phyloP scores from a whole-genome alignment of 2,888 invertebrate species.

The Pseudococcus viburni region DNA sequence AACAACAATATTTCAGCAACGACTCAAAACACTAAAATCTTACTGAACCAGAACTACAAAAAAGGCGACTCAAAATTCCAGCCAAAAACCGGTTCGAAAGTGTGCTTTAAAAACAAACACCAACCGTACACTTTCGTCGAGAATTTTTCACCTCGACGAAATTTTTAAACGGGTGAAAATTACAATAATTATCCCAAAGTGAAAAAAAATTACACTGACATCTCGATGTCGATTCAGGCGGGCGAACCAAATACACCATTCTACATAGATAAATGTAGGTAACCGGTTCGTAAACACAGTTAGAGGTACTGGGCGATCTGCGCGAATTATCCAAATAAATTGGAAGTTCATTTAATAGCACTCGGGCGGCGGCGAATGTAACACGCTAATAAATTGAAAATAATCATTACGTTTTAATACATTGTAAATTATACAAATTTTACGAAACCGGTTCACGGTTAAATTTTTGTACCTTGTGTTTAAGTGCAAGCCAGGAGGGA shows the following conservation, averaged over 20 bases:
- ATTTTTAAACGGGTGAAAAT: slow-evolving; percentile 33
- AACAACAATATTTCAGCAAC: no score
- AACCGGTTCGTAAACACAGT: slow-evolving; percentile 13
- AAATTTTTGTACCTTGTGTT: slow-evolving; percentile 17
- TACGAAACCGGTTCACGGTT: slow-evolving; percentile 32
- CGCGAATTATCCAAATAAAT: slow-evolving; percentile 12
- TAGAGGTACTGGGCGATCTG: neutral
- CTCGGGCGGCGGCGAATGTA: slow-evolving; percentile 23
- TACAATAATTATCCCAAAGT: slow-evolving; percentile 8
- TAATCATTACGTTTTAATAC: slow-evolving; percentile 37
- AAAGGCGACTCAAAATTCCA: neutral
- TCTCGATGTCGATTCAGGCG: neutral
- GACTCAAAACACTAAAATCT: neutral
- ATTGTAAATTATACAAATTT: slow-evolving; percentile 50
- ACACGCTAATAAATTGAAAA: slow-evolving; percentile 40
- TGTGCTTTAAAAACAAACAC: neutral
- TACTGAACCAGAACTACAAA: neutral
- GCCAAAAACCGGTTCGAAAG: neutral
- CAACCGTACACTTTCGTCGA: neutral
- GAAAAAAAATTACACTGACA: neutral
- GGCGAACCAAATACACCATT: neutral
- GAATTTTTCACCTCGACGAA: slow-evolving; percentile 20
- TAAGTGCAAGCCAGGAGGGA: slow-evolving; percentile 25
- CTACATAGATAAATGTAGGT: neutral
- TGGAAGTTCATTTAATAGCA: slow-evolving; percentile 34